Evolutionary conservation across 2,113 vertebrate genomes (phyloP), one percentile per base, ranked within the genome.

Genomic region (Montifringilla adamsi): DNA sequence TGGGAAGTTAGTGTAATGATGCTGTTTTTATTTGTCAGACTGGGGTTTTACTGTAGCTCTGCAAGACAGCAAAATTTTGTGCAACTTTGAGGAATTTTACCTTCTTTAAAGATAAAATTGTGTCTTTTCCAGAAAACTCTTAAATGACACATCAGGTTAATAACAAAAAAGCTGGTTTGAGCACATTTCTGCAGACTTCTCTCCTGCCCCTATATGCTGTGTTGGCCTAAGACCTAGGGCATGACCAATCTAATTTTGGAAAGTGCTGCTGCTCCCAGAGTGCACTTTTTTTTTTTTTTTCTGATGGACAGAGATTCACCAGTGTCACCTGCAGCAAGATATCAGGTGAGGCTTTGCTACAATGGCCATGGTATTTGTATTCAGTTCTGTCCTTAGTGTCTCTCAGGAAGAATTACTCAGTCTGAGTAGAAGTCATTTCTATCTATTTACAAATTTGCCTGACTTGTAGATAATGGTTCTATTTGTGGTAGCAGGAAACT

Each of bases 141-240:
- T 35, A 59, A 89, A 47, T 44, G 60, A 28, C 76, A 47, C 55
- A 41, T 56, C 6, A 33, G 27, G 18, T 93, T 82, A 90, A 63
- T 74, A 69, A 47, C 19, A 55, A 27, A 88, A 88, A 90, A 90
- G 30, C 55, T 90, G 46, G 23, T 88, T 84, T 89, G 76, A 89
- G 80, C 35, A 60, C 43, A 49, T 69, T 89, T 88, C 30, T 88
- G 50, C 64, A 39, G 58, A 37, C 30, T 93, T 74, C 52, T 68
- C 9, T 46, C 47, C 44, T 87, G 70, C 75, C 58, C 12, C 13
- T 64, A 5, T 33, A 12, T 2, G 28, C 66, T 31, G 37, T 2
- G 7, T 73, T 91, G 84, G 59, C 92, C 84, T 89, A 44, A 93
- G 84, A 90, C 87, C 13, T 1, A 33, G 44, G 44, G 13, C 64